These are phyloP conservation scores for Sardina pilchardus DNA, from an alignment of 2,113 vertebrate species.

Conservation along the genomic window DNA sequence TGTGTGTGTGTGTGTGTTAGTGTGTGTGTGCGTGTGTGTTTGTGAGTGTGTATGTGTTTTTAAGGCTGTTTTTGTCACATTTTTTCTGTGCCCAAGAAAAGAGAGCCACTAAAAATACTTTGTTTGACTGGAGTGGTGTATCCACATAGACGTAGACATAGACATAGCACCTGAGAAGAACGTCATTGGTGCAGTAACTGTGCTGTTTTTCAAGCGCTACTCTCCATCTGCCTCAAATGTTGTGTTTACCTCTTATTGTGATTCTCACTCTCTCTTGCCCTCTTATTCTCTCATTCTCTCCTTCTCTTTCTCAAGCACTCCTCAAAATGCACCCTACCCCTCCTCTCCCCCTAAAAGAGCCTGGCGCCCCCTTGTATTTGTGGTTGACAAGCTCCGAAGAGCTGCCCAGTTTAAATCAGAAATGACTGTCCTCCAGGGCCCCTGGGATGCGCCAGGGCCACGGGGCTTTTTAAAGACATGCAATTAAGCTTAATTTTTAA, in stretches of 20 bases:
- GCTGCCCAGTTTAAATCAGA: slow-evolving; percentile 50
- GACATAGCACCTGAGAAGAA: background rate
- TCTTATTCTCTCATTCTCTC: background rate
- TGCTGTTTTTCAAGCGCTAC: slow-evolving; percentile 27
- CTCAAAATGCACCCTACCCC: too few species aligned
- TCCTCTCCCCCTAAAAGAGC: background rate
- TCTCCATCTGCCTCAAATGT: slow-evolving; percentile 29
- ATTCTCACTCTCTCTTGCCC: slow-evolving; percentile 12
- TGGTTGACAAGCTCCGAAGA: slow-evolving; percentile 31
- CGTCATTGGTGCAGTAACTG: slow-evolving; percentile 20
- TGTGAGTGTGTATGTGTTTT: slow-evolving; percentile 21
- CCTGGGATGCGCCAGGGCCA: slow-evolving; percentile 30
- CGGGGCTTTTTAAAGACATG: slow-evolving; percentile 61
- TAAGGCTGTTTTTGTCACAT: background rate
- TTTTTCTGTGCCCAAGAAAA: background rate
- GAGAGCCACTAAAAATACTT: background rate
- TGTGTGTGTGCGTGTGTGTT: slow-evolving; percentile 29
- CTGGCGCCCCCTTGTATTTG: background rate
- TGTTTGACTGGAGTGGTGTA: background rate
- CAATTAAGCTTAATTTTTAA: slow-evolving; percentile 82
- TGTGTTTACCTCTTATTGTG: slow-evolving; percentile 35
- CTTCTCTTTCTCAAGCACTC: background rate
- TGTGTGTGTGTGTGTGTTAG: slow-evolving; percentile 29
- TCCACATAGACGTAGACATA: background rate
- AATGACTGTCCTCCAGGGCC: slow-evolving; percentile 41